Base-by-base conservation (phyloP, 2,888 invertebrate genomes). In the Philhelius pedissequus region DNA sequence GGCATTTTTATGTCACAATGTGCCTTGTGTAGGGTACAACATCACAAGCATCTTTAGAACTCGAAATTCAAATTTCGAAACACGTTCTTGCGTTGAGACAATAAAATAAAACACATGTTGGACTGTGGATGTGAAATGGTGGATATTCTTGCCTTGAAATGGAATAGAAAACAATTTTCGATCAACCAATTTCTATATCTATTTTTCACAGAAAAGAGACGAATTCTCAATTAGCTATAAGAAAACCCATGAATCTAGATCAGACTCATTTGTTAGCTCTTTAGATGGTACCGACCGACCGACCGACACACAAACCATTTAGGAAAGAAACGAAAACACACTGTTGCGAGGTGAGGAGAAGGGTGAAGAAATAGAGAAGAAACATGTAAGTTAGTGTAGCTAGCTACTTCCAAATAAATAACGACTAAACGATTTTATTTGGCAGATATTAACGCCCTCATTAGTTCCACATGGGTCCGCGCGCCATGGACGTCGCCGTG, bases 391-490 rank as follows among this genome's bases (percentile, higher is more conserved):
- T 56, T 27, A 18, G 6, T 52, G 13, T 38, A 32, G 69, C 62
- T 38, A 32, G 69, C 62, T 71, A 77, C 81, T 52, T 73, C 58
- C 78, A 66, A 68, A 82, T 82, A 82, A 84, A 84, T 84, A 80
- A 84, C 75, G 79, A 84, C 71, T 80, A 80, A 84, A 80, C 80
- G 80, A 84, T 84, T 80, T 84, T 62, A 80, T 84, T 84, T 84
- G 84, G 84, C 84, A 84, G 84, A 80, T 84, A 84, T 84, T 84
- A 80, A 84, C 84, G 84, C 84, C 84, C 84, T 84, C 84, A 84
- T 84, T 84, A 84, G 84, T 71, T 60, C 52, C 84, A 79, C 74
- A 75, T 79, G 79, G 68, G 70, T 71, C 78, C 30, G 69, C 40
- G 50, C 35, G 43, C 48, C 48, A 40, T 38, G 22, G 45, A 25